Evolutionary conservation across 2,888 invertebrate species (phyloP), one percentile per base, ranked within the genome.

Genomic region (Allolobophora icterica): DNA sequence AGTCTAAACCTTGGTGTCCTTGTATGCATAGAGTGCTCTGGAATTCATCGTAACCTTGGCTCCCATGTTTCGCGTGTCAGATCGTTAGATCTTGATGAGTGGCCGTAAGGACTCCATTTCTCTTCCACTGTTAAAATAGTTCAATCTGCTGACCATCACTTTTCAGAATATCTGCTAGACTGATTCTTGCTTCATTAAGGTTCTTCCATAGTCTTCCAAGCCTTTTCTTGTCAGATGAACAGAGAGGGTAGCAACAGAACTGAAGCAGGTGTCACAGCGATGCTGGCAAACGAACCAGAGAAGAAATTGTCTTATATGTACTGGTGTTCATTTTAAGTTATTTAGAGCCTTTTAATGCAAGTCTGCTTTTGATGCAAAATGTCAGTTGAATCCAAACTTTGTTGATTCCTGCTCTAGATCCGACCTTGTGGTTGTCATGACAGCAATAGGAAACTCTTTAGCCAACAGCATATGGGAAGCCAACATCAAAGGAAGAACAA

Each of bases 11-110:
- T 99, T 91, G 99, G 99, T 92, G 97, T 98, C 90, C 96, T 99
- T 93, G 97, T 99, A 96, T 99, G 99, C 96, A 99, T 99, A 94
- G 99, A 99, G 95, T 99, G 99, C 95, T 98, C 98, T 5, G 99
- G 99, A 83, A 97, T 99, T 93, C 99, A 99, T 96, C 96, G 99
- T 93, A 99, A 99, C 95, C 96, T 99, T 90, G 99, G 99, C 93
- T 98, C 99, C 89, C 99, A 99, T 95, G 97, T 99, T 95, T 98
- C 99, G 34, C 97, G 98, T 95, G 98, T 99, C 91, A 97, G 99
- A 89, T 99, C 99, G 0, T 96, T 99, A 92, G 98, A 98, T 94
- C 96, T 99, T 92, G 99, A 99, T 95, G 99, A 99, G 95, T 99
- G 99, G 99, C 95, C 95, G 95, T 95, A 93, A 94, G 95, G 95